phyloP scores from a whole-genome alignment of 2,797 vertebrate genomes.

The Fistularia tabacaria region DNA sequence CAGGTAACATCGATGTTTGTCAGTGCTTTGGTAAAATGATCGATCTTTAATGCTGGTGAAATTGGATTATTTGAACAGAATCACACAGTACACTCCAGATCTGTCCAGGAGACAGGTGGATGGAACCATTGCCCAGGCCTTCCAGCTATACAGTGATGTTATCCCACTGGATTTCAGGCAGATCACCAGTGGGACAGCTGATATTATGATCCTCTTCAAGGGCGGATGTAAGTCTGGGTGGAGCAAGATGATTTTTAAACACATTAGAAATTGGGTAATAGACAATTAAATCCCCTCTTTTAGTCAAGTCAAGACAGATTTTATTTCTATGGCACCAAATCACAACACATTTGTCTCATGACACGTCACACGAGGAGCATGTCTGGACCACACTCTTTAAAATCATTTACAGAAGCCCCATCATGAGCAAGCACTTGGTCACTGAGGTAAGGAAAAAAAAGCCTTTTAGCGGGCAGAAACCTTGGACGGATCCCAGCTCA shows the following conservation, averaged over 20 bases:
- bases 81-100: conserved; percentile 54
- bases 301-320: too few species aligned
- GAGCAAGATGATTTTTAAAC: not conserved
- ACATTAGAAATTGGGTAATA: too few species aligned
- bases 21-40: not conserved
- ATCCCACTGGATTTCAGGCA: conserved; percentile 70
- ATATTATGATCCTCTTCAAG: conserved; percentile 75
- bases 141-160: conserved; percentile 70
- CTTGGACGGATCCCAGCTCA: too few species aligned
- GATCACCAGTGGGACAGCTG: conserved; percentile 55
- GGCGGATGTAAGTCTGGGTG: conserved; percentile 47
- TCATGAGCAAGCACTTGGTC: too few species aligned
- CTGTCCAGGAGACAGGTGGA: conserved; percentile 44
- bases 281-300: too few species aligned
- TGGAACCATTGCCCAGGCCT: conserved; percentile 61
- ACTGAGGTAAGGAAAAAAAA: too few species aligned
- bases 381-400: too few species aligned
- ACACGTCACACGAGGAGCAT: too few species aligned
- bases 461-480: too few species aligned
- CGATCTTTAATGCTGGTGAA: not conserved
- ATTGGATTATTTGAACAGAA: conserved; percentile 40
- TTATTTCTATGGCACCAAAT: too few species aligned
- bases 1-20: conserved; percentile 55
- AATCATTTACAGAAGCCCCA: too few species aligned
- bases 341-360: too few species aligned